A percentile compares a stretch with the other conserved stretches of the same genome.
Conservation (phyloP, 2,113 vertebrate genomes). For the Cisticola juncidis region DNA sequence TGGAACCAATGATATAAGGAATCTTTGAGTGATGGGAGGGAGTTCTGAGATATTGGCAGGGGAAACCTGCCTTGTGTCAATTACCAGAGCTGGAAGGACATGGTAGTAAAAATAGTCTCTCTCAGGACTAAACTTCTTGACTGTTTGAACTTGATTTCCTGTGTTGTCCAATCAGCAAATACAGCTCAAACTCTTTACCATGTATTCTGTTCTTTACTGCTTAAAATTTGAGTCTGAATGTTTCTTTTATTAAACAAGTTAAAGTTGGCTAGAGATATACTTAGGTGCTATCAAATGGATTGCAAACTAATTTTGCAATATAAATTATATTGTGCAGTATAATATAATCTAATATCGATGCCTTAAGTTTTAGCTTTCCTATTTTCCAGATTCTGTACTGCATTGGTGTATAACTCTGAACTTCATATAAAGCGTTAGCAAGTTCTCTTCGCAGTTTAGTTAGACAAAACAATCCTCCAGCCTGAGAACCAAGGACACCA, state of each 20-base stretch:
- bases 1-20: rapidly evolving
- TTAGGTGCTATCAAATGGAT: not conserved
- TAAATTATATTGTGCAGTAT: not conserved
- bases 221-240: not conserved
- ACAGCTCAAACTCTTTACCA: not conserved
- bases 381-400: not conserved
- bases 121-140: not conserved
- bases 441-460: not conserved
- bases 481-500: not conserved
- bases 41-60: not conserved
- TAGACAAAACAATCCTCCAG: not conserved
- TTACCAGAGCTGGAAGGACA: not conserved
- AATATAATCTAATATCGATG: not conserved
- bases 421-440: not conserved
- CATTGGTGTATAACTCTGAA: not conserved
- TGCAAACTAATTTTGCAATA: not conserved
- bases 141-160: not conserved
- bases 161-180: not conserved
- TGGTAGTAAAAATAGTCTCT: not conserved
- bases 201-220: not conserved
- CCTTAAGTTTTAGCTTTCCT: not conserved
- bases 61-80: not conserved
- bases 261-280: not conserved
- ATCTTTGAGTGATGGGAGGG: not conserved
- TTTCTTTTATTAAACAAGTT: not conserved